Conservation (phyloP, 2,888 invertebrate genomes). For the Arge pagana region DNA sequence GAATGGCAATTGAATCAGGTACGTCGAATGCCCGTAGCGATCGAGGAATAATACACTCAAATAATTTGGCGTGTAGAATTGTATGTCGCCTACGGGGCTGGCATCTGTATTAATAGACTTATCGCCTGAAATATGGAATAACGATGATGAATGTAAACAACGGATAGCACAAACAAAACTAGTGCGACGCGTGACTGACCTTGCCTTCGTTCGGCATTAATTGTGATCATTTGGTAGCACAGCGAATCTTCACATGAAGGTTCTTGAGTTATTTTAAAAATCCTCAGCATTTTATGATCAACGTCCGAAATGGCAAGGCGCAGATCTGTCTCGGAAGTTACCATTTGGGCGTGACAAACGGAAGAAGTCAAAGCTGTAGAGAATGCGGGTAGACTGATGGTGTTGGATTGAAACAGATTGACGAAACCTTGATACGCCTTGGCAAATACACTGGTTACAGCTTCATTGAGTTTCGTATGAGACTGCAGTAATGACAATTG, state of each 20-base stretch:
- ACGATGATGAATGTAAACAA: too few species aligned
- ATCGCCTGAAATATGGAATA: too few species aligned
- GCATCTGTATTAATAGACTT: too few species aligned
- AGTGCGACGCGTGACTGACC: too few species aligned
- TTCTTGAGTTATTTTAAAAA: conserved; percentile 44
- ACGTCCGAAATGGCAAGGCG: conserved; percentile 43
- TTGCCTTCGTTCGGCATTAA: conserved; percentile 46
- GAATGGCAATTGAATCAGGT: conserved; percentile 48
- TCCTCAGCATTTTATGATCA: conserved; percentile 42
- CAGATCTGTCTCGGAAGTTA: conserved; percentile 42
- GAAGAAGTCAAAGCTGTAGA: conserved; percentile 33
- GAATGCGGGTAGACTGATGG: conserved; percentile 35
- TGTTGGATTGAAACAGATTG: conserved; percentile 62
- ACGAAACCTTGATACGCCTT: conserved; percentile 68
- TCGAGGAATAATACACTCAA: conserved; percentile 68
- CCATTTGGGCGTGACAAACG: conserved; percentile 44
- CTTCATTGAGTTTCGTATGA: conserved; percentile 70
- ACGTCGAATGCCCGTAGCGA: conserved; percentile 44
- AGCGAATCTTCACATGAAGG: conserved; percentile 33
- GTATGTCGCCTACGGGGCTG: conserved; percentile 66
- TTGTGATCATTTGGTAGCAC: conserved; percentile 34
- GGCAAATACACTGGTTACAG: conserved; percentile 71
- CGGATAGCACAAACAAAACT: too few species aligned
- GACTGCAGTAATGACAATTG: conserved; percentile 82
- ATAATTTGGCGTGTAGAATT: conserved; percentile 76